A percentile compares a stretch with the other conserved stretches of the same genome.
Evolutionary conservation across 1,140 invertebrate genomes (phyloP).

Genomic region (Anthonomus grandis): DNA sequence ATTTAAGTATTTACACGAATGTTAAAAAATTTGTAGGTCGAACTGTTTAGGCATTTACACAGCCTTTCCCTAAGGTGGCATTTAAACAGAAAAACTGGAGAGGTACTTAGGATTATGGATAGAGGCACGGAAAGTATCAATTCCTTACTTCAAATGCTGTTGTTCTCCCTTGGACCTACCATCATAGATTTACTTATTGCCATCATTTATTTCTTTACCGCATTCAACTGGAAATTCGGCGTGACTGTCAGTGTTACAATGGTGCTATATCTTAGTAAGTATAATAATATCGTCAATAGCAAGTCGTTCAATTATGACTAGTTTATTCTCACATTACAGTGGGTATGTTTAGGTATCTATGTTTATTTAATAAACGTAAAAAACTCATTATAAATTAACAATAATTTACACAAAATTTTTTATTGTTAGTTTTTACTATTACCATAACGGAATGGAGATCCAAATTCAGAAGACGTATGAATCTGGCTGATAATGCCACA

Average conservation of each 20-base stretch:
- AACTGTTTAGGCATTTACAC: slow-evolving; percentile 86
- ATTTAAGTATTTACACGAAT: too few relatives aligned
- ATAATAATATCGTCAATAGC: background rate
- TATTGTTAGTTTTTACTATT: slow-evolving; percentile 74
- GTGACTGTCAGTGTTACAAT: slow-evolving; percentile 91
- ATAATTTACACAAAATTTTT: background rate
- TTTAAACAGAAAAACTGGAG: slow-evolving; percentile 88
- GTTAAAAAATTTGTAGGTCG: slow-evolving; percentile 58
- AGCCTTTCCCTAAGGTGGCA: slow-evolving; percentile 86
- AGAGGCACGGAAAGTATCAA: slow-evolving; percentile 93
- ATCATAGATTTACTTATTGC: slow-evolving; percentile 90
- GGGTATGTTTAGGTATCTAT: too few relatives aligned
- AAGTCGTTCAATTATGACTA: too few relatives aligned
- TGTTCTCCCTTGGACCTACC: slow-evolving; percentile 87
- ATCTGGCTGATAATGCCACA: slow-evolving; percentile 86
- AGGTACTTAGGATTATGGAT: slow-evolving; percentile 92
- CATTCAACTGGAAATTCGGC: slow-evolving; percentile 92
- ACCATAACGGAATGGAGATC: slow-evolving; percentile 93
- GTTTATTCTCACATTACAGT: too few relatives aligned
- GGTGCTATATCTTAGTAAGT: slow-evolving; percentile 86
- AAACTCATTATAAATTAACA: too few relatives aligned
- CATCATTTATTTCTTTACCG: slow-evolving; percentile 80
- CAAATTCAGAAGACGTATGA: slow-evolving; percentile 90
- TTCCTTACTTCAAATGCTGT: slow-evolving; percentile 82
- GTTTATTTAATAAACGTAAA: too few relatives aligned